Base-by-base conservation (phyloP, 1,140 invertebrate species). In the Dendrolimus punctatus region DNA sequence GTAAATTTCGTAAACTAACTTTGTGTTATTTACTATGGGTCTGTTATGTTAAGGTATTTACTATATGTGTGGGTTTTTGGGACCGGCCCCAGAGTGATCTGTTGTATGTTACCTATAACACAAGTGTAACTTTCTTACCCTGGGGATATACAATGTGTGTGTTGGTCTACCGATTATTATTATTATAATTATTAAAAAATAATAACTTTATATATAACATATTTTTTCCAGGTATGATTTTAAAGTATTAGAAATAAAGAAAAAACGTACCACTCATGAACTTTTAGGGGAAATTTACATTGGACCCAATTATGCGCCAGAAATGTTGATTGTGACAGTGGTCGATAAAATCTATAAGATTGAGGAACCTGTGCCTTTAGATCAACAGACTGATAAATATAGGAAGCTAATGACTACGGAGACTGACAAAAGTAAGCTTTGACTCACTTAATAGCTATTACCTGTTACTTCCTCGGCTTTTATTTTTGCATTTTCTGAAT, bases 271-370 rank as follows among this genome's bases (percentile, higher is more conserved):
- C 39, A 66, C 43, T 8, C 71, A 78, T 57, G 73, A 84, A 49
- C 53, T 88, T 10, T 57, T 73, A 8, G 89, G 88, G 5, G 88
- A 83, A 4, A 37, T 89, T 6, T 87, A 88, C 51, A 65, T 90
- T 8, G 88, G 88, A 8, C 61, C 68, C 40, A 83, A 88, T 41
- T 70, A 64, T 9, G 68, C 85, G 5, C 73, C 78, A 5, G 75
- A 89, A 84, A 91, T 66, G 87, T 92, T 55, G 49, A 89, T 78
- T 58, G 75, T 92, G 3, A 80, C 81, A 57, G 88, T 91, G 57
- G 76, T 87, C 6, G 86, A 92, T 71, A 91, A 93, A 71, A 80
- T 93, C 36, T 91, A 90, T 81, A 77, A 76, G 41, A 90, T 93
- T 55, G 91, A 93, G 72, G 73, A 88, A 56, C 77, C 87, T 9